Percentiles rank a stretch among this genome's conserved stretches.
Evolutionary conservation across 2,113 vertebrate genomes (phyloP).

Genomic region (Ctenodactylus gundi): DNA sequence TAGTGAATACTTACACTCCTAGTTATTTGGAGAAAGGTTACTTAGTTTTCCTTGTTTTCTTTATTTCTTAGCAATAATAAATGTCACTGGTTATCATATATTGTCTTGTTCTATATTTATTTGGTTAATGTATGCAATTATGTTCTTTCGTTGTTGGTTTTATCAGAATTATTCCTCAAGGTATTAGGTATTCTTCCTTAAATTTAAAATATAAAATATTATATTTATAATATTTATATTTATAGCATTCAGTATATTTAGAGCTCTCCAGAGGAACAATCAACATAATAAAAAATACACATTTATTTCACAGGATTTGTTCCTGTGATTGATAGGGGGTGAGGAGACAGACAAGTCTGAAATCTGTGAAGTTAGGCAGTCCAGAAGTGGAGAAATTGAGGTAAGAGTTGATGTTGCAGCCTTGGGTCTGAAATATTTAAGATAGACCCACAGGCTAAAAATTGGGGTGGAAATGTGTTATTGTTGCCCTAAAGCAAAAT

Average conservation of each 20-base stretch:
- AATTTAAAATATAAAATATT: background rate
- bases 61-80: background rate
- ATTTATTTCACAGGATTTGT: background rate
- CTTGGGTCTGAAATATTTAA: background rate
- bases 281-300: background rate
- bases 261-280: background rate
- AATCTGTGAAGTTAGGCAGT: background rate
- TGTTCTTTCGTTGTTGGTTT: background rate
- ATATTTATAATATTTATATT: background rate
- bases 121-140: background rate
- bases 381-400: background rate
- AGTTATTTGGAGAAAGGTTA: background rate
- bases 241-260: background rate
- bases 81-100: background rate
- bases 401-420: background rate
- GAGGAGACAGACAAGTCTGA: background rate
- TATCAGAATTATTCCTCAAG: background rate
- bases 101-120: background rate
- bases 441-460: background rate
- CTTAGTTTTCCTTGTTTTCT: background rate
- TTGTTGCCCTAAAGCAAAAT: background rate
- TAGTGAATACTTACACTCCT: background rate
- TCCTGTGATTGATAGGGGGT: background rate
- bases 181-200: background rate
- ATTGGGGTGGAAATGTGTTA: background rate